A percentile compares a stretch with the other conserved stretches of the same genome.
These are phyloP conservation scores for Bombus difficillimus DNA, from an alignment of 1,140 invertebrate species.

Conservation along the genomic window DNA sequence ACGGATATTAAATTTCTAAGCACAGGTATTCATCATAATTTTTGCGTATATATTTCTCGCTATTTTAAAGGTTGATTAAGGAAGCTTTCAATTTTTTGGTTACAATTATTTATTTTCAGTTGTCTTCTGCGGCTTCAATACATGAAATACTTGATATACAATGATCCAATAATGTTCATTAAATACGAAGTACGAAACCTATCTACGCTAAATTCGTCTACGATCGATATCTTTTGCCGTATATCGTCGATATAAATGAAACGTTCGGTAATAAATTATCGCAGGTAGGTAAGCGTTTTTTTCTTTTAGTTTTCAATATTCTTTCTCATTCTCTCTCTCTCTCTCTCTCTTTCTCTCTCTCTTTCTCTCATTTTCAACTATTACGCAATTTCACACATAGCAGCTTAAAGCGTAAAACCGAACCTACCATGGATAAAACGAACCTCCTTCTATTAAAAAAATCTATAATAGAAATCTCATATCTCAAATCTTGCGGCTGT, in stretches of 20 bases:
- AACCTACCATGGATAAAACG: slow-evolving; percentile 59
- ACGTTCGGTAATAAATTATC: slow-evolving; percentile 57
- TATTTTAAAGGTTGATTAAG: background rate
- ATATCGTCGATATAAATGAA: slow-evolving; percentile 67
- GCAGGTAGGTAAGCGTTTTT: slow-evolving; percentile 53
- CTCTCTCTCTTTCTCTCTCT: slow-evolving; percentile 30
- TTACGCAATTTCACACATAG: background rate
- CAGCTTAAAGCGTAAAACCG: slow-evolving; percentile 32
- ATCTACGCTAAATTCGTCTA: slow-evolving; percentile 67
- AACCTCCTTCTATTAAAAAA: slow-evolving; percentile 35
- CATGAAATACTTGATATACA: slow-evolving; percentile 69
- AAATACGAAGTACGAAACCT: slow-evolving; percentile 75
- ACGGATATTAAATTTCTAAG: too few relatives aligned
- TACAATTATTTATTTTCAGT: slow-evolving; percentile 72
- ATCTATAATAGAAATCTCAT: slow-evolving; percentile 49
- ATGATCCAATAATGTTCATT: slow-evolving; percentile 70
- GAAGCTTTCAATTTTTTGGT: background rate
- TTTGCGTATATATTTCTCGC: background rate
- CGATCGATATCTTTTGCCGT: slow-evolving; percentile 50
- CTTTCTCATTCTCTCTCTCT: slow-evolving; percentile 16
- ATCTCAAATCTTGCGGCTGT: slow-evolving; percentile 4
- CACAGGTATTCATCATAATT: too few relatives aligned
- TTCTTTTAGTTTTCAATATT: background rate
- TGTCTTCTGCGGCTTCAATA: slow-evolving; percentile 65
- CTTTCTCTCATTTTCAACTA: slow-evolving; percentile 24